Base-by-base conservation (phyloP, 2,113 vertebrate species). In the Scomber japonicus region DNA sequence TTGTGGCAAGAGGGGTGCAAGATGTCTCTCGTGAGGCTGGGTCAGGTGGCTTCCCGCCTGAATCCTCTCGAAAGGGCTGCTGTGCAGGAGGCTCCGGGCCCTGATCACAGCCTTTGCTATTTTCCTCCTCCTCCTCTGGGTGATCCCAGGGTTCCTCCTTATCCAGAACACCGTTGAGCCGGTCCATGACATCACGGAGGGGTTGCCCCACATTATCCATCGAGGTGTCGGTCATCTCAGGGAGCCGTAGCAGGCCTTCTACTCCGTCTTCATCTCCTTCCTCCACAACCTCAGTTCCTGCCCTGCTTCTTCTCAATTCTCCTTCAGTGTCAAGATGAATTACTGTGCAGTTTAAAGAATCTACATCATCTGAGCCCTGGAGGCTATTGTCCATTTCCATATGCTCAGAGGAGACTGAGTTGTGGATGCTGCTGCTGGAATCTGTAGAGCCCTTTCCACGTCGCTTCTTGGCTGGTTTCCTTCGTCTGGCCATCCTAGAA, bases 51-150 rank as follows among this genome's bases (percentile, higher is more conserved):
- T 96, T 92, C 69, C 95, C 96, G 61, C 93, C 95, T 66, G 90
- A 92, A 80, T 95, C 91, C 5, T 95, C 95, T 93, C 96, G 97
- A 99, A 99, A 98, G 97, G 97, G 93, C 97, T 94, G 97, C 92
- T 95, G 93, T 2, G 80, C 16, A 5, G 92, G 88, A 11, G 81
- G 85, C 83, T 81, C 71, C 0, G 75, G 45, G 15, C 10, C 51
- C 46, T 13, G 71, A 11, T 54, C 16, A 53, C 27, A 48, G n/a
- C 9, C 45, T 56, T 55, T 21, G 1, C 14, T 10, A 0, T 57
- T 80, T 40, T 71, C 81, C 11, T 69, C 73, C 12, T 77, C 78
- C 15, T 74, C 86, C 27, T 74, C 82, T 3, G 11, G 60, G 44
- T 46, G 2, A 0, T 64, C 65, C 97, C 97, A 97, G 75, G 75